Evolutionary conservation across 2,888 invertebrate species (phyloP).

Genomic region (Melanophora roralis): DNA sequence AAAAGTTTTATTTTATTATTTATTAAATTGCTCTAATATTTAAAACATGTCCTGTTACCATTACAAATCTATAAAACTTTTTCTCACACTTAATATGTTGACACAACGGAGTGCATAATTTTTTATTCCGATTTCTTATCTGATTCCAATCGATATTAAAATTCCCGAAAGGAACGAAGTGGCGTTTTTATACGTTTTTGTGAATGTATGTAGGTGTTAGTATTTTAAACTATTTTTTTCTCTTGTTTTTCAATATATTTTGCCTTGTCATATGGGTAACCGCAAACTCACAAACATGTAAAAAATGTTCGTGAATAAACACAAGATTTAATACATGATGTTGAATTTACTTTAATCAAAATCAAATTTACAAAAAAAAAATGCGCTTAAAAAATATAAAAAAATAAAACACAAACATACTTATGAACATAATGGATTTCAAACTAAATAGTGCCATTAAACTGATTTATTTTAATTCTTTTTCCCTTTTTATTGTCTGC

Average conservation of each 20-base stretch:
- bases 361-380: not conserved
- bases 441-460: not conserved
- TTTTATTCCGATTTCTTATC: not conserved
- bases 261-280: conserved; percentile 10
- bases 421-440: not conserved
- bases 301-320: conserved; percentile 13
- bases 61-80: conserved; percentile 27
- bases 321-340: conserved; percentile 12
- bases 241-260: not conserved
- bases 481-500: conserved; percentile 1
- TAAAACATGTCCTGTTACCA: conserved; percentile 7
- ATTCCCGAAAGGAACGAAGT: not conserved
- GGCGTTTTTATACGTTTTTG: not conserved
- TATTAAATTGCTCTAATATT: conserved; percentile 33
- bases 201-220: too few species aligned
- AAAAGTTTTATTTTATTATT: conserved; percentile 23
- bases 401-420: too few species aligned
- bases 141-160: not conserved
- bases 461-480: conserved; percentile 7
- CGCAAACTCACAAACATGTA: conserved; percentile 12
- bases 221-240: not conserved
- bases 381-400: not conserved
- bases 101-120: conserved; percentile 29
- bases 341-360: not conserved
- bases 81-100: conserved; percentile 40